Evolutionary conservation across 2,113 vertebrate species (phyloP), one percentile per base, ranked within the genome.

Genomic region (Salvator merianae): DNA sequence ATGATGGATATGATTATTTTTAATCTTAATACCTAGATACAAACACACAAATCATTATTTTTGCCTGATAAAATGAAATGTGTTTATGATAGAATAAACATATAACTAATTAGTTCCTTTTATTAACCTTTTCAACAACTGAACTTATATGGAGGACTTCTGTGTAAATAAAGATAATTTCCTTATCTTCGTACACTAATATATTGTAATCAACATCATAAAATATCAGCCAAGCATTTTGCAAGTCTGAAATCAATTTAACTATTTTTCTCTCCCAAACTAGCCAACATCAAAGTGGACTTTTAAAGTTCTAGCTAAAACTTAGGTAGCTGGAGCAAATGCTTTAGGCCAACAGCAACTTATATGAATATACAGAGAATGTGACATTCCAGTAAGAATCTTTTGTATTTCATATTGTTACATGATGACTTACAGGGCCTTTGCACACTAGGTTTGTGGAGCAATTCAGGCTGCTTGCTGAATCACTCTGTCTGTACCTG

Each of bases 31-130:
- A 34, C n/a, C 66, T n/a, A 32, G 0, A 18, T 66, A 65, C 3
- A 3, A 47, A 30, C 59, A 5, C 20, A 79, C 59, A 70, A 10
- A 76, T 28, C 43, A 10, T 36, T 62, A 14, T 43, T 72, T 84
- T 38, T 55, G 26, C 4, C 81, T 65, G n/a, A 40, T 38, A 81
- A 83, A 88, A 59, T 68, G 32, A 24, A 85, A 0, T 6, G 14
- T 47, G 36, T 18, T 77, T 40, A 36, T 28, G 72, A 28, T 10
- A 1, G 75, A 12, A 0, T 0, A 89, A 86, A 73, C 8, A 4
- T 59, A 47, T 47, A 84, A 68, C 79, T 68, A 77, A 7, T 32
- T 87, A 76, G 3, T 34, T n/a, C 83, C 50, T 34, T 66, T 84
- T 62, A 73, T 76, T 71, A 79, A 32, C 0, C 24, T 47, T 5